These are phyloP conservation scores for Hydrolagus colliei DNA, from an alignment of 2,797 vertebrate species.

Conservation along the genomic window DNA sequence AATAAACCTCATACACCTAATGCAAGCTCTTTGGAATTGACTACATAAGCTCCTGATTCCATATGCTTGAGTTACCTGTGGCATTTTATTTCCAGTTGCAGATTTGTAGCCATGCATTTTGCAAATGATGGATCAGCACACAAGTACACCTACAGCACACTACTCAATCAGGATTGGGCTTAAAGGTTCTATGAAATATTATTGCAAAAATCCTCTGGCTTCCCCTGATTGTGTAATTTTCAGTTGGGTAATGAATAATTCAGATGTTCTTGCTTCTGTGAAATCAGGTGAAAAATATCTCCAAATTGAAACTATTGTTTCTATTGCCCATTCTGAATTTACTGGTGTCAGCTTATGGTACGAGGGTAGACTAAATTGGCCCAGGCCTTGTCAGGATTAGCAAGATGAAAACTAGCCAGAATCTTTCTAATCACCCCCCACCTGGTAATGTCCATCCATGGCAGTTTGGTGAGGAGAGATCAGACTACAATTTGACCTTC, in stretches of 20 bases:
- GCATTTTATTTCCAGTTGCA: neutral
- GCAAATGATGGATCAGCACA: neutral
- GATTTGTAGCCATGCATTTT: neutral
- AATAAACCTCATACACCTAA: neutral
- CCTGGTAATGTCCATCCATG: too few species aligned
- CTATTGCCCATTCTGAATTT: too few species aligned
- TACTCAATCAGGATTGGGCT: neutral
- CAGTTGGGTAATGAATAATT: neutral
- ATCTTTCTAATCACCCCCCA: too few species aligned
- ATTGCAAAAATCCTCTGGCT: neutral
- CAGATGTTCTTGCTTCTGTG: neutral
- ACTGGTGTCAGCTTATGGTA: too few species aligned
- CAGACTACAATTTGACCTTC: too few species aligned
- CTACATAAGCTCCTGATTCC: neutral
- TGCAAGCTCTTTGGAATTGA: neutral
- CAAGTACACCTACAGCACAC: neutral
- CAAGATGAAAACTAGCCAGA: too few species aligned
- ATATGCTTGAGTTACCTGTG: neutral
- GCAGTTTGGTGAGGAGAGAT: too few species aligned
- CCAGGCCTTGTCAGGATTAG: too few species aligned
- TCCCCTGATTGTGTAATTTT: neutral
- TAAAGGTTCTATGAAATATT: neutral
- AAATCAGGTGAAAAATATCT: neutral
- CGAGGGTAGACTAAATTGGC: too few species aligned
- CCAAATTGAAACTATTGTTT: neutral